These are phyloP conservation scores for Meta bourneti DNA, from an alignment of 2,888 invertebrate genomes.

Conservation along the genomic window DNA sequence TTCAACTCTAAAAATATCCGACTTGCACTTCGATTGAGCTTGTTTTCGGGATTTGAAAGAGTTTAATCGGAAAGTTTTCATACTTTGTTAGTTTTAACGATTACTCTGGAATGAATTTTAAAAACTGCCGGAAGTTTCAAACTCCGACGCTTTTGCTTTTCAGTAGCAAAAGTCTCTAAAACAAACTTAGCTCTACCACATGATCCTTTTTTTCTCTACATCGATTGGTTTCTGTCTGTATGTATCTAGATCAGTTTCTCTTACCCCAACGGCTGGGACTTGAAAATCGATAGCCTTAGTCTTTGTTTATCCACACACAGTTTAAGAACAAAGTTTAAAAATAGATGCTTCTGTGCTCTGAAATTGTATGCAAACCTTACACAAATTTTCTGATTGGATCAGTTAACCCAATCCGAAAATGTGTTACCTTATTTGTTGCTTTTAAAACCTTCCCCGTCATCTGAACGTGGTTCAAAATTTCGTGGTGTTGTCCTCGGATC, in stretches of 20 bases:
- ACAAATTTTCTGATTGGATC: no score
- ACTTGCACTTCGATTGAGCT: no score
- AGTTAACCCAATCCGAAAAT: neutral
- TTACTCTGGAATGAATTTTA: no score
- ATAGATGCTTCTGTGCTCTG: no score
- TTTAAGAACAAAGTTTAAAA: neutral
- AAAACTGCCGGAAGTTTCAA: no score
- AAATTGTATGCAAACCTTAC: neutral
- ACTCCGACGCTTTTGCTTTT: neutral
- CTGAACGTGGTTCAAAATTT: no score
- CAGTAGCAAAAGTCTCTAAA: neutral
- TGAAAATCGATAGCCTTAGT: constrained; percentile 21
- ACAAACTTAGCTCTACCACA: constrained; percentile 33
- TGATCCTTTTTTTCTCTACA: constrained; percentile 35
- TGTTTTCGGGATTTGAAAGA: no score
- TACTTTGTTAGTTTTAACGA: no score
- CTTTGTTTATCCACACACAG: neutral
- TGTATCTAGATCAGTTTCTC: constrained; percentile 24
- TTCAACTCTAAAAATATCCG: no score
- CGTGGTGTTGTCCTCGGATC: no score
- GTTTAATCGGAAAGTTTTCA: no score
- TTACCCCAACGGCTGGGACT: neutral
- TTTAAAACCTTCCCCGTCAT: neutral
- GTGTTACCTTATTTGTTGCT: neutral
- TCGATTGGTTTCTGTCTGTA: constrained; percentile 43